These are phyloP conservation scores for Ectemnius continuus DNA, from an alignment of 2,888 invertebrate genomes.

Conservation along the genomic window DNA sequence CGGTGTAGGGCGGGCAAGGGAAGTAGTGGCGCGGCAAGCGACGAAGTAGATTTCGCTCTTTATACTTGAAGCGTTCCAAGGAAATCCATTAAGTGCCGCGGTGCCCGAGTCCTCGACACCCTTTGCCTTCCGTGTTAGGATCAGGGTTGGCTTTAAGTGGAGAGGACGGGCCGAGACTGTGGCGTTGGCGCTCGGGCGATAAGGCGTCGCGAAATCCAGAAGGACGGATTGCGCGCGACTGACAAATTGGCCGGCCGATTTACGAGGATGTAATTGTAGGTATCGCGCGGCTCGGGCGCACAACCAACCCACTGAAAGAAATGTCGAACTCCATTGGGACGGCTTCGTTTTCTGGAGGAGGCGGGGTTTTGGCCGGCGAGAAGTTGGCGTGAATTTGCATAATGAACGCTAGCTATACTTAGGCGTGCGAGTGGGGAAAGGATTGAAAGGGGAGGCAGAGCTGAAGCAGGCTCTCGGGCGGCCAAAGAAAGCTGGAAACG, in stretches of 20 bases:
- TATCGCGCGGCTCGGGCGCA: conserved; percentile 36
- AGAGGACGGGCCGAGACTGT: conserved; percentile 13
- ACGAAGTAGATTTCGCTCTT: conserved; percentile 5
- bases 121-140: conserved; percentile 37
- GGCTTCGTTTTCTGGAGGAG: neutral
- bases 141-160: conserved; percentile 40
- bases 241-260: conserved; percentile 69
- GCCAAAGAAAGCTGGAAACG: conserved; percentile 42
- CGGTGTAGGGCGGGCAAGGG: too few species aligned
- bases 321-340: conserved; percentile 35
- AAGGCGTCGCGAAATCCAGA: conserved; percentile 63
- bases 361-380: conserved; percentile 3
- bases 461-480: conserved; percentile 25
- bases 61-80: conserved; percentile 1
- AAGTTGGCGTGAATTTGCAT: conserved; percentile 67
- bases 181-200: conserved; percentile 52
- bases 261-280: conserved; percentile 68
- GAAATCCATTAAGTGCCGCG: conserved; percentile 41
- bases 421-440: conserved; percentile 31
- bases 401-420: conserved; percentile 65
- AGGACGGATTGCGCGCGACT: conserved; percentile 55
- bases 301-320: conserved; percentile 49
- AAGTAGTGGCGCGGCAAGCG: neutral
- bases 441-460: conserved; percentile 17
- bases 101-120: conserved; percentile 13